phyloP scores from a whole-genome alignment of 2,113 vertebrate genomes.

The Actenoides hombroni region DNA sequence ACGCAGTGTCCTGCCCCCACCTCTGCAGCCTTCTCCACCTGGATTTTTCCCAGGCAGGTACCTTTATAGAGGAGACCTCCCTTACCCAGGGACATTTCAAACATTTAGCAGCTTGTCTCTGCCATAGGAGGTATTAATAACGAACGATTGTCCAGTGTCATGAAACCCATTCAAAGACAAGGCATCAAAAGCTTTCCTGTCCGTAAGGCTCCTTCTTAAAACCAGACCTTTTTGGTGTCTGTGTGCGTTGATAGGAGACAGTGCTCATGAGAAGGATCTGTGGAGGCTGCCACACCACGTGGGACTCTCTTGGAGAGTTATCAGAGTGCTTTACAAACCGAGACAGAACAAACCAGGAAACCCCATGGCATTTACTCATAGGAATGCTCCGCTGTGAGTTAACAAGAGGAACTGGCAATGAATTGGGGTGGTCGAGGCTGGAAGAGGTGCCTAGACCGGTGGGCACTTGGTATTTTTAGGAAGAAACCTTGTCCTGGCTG shows the following conservation, averaged over 20 bases:
- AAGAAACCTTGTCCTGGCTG: not conserved
- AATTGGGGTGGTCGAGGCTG: not conserved
- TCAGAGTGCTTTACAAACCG: not conserved
- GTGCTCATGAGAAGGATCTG: not conserved
- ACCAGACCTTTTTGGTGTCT: not conserved
- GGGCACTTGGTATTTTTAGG: not conserved
- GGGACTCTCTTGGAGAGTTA: not conserved
- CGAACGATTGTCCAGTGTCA: not conserved
- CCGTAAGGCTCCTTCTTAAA: not conserved
- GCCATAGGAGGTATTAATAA: not conserved
- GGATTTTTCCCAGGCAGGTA: not conserved
- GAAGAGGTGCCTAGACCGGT: not conserved
- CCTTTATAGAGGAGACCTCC: not conserved
- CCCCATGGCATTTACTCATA: rapidly evolving
- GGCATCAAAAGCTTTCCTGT: not conserved
- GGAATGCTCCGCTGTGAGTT: not conserved
- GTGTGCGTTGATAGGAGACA: not conserved
- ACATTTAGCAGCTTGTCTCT: not conserved
- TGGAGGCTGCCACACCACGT: rapidly evolving
- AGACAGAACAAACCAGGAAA: not conserved
- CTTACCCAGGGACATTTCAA: not conserved
- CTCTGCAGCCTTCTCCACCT: rapidly evolving
- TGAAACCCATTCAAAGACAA: not conserved
- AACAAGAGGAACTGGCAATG: not conserved
- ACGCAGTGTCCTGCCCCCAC: rapidly evolving